These are phyloP conservation scores for Pristionchus mayeri DNA, from an alignment of 2,888 invertebrate genomes.

Conservation along the genomic window DNA sequence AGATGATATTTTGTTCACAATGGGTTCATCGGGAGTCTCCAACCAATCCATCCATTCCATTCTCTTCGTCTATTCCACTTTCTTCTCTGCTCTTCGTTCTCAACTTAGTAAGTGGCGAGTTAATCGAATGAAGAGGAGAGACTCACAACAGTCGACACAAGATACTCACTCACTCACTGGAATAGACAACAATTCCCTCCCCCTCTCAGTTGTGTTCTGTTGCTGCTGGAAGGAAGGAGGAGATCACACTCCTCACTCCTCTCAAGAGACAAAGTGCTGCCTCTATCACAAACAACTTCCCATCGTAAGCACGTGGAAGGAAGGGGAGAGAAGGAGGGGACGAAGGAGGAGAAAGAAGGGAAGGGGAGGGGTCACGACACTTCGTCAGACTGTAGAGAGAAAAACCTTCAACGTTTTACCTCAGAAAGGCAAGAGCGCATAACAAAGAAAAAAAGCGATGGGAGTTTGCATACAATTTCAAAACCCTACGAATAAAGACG, in stretches of 20 bases:
- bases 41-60: not conserved
- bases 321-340: not conserved
- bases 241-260: not conserved
- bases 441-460: not conserved
- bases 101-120: conserved; percentile 13
- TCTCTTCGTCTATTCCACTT: not conserved
- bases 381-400: not conserved
- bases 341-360: too few species aligned
- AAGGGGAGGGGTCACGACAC: not conserved
- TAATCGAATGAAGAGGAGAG: not conserved
- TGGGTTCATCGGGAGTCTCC: too few species aligned
- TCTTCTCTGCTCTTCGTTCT: not conserved
- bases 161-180: not conserved
- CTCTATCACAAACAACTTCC: conserved; percentile 12
- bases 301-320: not conserved
- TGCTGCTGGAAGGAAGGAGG: not conserved
- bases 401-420: not conserved
- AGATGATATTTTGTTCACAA: too few species aligned
- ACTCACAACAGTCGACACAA: not conserved
- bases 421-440: not conserved
- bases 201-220: not conserved
- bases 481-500: too few species aligned
- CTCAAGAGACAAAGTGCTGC: not conserved
- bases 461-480: not conserved
- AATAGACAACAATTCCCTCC: not conserved